Evolutionary conservation across 2,888 invertebrate species (phyloP), one percentile per base, ranked within the genome.

Genomic region (Xestobium rufovillosum): DNA sequence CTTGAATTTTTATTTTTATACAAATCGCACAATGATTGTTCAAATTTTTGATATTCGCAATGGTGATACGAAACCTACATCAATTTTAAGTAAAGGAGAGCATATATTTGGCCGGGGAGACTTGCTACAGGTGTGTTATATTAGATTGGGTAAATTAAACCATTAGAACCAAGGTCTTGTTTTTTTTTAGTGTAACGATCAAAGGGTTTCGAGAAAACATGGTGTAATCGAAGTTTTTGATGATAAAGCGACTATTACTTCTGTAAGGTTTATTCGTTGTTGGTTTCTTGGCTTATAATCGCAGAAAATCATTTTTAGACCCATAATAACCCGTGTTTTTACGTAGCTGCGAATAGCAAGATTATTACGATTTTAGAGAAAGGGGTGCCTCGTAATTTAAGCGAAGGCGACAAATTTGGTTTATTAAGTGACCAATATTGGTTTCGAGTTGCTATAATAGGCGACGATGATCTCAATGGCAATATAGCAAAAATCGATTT

Each of bases 301-400:
- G 23, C n/a, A 23, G 1, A 36, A 19, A 32, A 34, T 43, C 44
- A 38, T 67, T 19, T 67, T 26, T 55, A 75, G 75, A 53, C 68
- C 15, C 73, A 75, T 48, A 56, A 61, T 48, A 75, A 74, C 48
- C 75, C 75, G 14, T 73, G 72, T 51, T 76, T 71, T 51, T 68
- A 64, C 34, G 52, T 50, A 55, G 52, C 46, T 57, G 57, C 42
- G 57, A 59, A 41, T 51, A 55, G 35, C 42, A 56, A 50, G 36
- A 42, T 47, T 6, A 53, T 59, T 4, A 52, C 63, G 37, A 53
- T 70, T 33, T 47, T 74, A 17, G 55, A 53, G 32, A 57, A 65
- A 47, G 57, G 68, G 39, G 47, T 53, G 13, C 49, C 55, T 2
- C 45, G 62, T 9, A 40, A 49, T n/a, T 52, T 75, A 11, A 49